A percentile compares a stretch with the other conserved stretches of the same genome.
phyloP scores from a whole-genome alignment of 2,113 vertebrate genomes.

The human region DNA sequence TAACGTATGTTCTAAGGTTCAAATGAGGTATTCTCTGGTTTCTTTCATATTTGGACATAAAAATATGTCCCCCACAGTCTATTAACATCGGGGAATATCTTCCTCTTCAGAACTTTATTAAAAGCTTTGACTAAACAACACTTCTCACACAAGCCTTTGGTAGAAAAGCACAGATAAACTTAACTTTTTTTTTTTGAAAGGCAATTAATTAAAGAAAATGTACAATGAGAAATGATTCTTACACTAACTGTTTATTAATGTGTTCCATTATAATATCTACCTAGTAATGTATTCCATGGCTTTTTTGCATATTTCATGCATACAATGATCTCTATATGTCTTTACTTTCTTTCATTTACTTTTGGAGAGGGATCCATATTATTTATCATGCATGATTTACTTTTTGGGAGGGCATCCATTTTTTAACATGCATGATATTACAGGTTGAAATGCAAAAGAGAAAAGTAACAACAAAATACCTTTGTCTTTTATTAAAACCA shows the following conservation, averaged over 20 bases:
- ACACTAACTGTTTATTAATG: neutral
- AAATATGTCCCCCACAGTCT: no score
- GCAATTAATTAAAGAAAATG: neutral
- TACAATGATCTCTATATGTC: neutral
- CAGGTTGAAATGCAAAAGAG: neutral
- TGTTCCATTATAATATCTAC: neutral
- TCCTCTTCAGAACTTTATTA: neutral
- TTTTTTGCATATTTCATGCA: neutral
- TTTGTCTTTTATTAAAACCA: neutral
- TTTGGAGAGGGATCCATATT: neutral
- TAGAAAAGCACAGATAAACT: neutral
- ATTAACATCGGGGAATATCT: neutral
- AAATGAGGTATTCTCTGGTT: neutral
- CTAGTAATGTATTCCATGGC: neutral
- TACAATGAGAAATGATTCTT: neutral
- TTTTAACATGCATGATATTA: neutral
- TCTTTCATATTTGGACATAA: neutral
- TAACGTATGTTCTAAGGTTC: neutral
- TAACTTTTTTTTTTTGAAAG: neutral
- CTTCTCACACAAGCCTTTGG: neutral
- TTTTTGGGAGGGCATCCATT: neutral
- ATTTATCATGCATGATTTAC: neutral
- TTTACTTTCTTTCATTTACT: neutral
- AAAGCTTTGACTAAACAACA: neutral
- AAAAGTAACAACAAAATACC: neutral